These are phyloP conservation scores for Argyresthia goedartella DNA, from an alignment of 2,888 invertebrate species.

Conservation along the genomic window DNA sequence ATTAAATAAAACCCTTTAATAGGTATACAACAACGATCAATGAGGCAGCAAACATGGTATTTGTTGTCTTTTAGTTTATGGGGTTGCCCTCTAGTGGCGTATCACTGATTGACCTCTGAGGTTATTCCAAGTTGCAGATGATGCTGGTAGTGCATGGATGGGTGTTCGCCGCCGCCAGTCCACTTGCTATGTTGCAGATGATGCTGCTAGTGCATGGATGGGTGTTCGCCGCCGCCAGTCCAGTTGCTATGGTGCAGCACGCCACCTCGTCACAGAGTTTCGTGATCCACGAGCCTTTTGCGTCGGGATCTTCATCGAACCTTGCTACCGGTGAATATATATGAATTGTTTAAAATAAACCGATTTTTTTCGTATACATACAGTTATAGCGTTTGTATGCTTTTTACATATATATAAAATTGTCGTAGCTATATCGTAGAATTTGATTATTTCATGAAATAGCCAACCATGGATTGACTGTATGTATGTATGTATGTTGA, in stretches of 20 bases:
- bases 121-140: slow-evolving; percentile 18
- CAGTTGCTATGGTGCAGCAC: slow-evolving; percentile 51
- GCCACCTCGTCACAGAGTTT: slow-evolving; percentile 52
- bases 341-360: neutral
- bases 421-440: too few relatives aligned
- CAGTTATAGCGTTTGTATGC: neutral
- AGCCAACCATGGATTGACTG: too few relatives aligned
- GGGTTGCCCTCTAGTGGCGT: too few relatives aligned
- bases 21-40: too few relatives aligned
- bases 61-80: too few relatives aligned
- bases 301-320: slow-evolving; percentile 17
- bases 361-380: neutral
- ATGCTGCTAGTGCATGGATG: slow-evolving; percentile 32
- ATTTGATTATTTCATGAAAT: too few relatives aligned
- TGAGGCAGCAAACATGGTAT: too few relatives aligned
- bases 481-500: too few relatives aligned
- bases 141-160: slow-evolving; percentile 29
- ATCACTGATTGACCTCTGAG: neutral
- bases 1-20: too few relatives aligned
- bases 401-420: too few relatives aligned
- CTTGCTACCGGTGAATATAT: neutral
- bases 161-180: slow-evolving; percentile 27
- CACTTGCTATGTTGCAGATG: slow-evolving; percentile 52
- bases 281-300: slow-evolving; percentile 33
- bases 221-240: slow-evolving; percentile 27